Percentiles rank a stretch among this genome's conserved stretches.
These are phyloP conservation scores for Arctocebus calabarensis DNA, from an alignment of 2,797 vertebrate genomes.

Conservation along the genomic window DNA sequence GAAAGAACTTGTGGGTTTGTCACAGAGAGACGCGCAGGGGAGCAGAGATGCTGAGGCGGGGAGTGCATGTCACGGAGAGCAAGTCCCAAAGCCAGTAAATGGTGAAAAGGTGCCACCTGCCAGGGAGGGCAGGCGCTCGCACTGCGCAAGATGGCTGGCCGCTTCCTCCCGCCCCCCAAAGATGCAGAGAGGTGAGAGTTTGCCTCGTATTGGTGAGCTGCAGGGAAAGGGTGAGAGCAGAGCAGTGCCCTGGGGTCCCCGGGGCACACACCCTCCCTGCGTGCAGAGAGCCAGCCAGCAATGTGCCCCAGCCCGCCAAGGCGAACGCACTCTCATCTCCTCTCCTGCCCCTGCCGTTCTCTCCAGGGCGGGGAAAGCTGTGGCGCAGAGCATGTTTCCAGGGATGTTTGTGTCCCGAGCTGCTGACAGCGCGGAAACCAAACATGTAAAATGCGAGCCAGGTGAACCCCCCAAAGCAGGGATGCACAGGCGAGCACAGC, in stretches of 20 bases:
- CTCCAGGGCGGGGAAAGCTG: neutral
- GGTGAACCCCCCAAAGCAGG: neutral
- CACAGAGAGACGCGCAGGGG: accelerated
- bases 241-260: accelerated
- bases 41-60: too few species aligned
- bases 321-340: accelerated
- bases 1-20: neutral
- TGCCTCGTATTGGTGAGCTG: accelerated
- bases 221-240: too few species aligned
- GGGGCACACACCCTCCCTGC: neutral
- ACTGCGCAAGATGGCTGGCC: neutral
- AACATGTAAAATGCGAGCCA: accelerated
- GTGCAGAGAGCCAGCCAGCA: neutral
- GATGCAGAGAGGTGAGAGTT: neutral
- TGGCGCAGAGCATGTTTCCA: accelerated
- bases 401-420: neutral
- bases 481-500: accelerated
- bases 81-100: too few species aligned
- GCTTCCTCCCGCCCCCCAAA: neutral
- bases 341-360: neutral
- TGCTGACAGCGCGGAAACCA: neutral
- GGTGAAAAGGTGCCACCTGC: neutral
- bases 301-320: neutral
- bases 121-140: neutral
- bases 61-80: neutral